Base-by-base conservation (phyloP, 2,797 vertebrate genomes). In the Karalla daura region DNA sequence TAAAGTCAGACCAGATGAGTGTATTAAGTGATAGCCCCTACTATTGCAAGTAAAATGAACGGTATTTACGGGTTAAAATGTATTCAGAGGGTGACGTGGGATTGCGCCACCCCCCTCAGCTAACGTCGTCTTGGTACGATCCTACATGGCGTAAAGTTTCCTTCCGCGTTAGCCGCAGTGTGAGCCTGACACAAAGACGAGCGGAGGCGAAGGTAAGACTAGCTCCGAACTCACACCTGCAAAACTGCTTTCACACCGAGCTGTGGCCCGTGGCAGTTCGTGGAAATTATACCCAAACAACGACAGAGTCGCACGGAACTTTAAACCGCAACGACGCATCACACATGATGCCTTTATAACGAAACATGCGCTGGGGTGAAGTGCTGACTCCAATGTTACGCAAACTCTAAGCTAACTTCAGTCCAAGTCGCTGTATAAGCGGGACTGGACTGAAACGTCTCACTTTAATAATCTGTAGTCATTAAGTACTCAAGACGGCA, bases 141-240 rank as follows among this genome's bases (percentile, higher is more conserved):
- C 88, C 81, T 58, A n/a, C 70, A 45, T 83, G 70, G 75, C 86
- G 88, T 87, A 88, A 88, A 80, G 65, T 85, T 86, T 81, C 66
- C 89, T 90, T 90, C 90, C 86, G 88, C 58, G 39, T 85, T 76
- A 45, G 46, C 52, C 23, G 1, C 67, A 83, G 78, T 72, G 50
- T 24, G 68, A 77, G 70, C 27, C 49, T 63, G 74, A 76, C 68
- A 59, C 45, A 67, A 64, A 82, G 73, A 74, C n/a, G n/a, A n/a
- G 62, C 52, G 50, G 71, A 74, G 64, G 47, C 35, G 18, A 56
- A 80, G 87, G 90, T 91, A 86, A 85, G 74, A 0, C 0, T 2
- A 4, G 0, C 5, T n/a, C 3, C 2, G 5, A 56, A 7, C 3
- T n/a, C 18, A 11, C 7, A 0, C 13, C 27, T 30, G 17, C 11